Evolutionary conservation across 1,140 invertebrate genomes (phyloP).

Genomic region (Caenorhabditis latens): DNA sequence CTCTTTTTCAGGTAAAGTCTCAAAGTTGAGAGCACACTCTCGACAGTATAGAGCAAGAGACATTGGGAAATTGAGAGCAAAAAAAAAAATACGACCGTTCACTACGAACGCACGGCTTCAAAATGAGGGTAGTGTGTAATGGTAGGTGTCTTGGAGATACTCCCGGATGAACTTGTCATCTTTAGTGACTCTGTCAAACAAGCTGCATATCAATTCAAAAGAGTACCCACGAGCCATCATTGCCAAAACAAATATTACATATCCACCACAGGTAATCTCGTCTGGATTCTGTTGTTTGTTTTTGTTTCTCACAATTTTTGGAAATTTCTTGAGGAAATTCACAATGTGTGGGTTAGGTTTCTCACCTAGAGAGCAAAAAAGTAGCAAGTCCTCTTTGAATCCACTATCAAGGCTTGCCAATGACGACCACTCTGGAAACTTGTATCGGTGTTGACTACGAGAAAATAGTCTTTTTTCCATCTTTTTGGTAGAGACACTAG

Average conservation of each 20-base stretch:
- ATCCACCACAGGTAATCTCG: background rate
- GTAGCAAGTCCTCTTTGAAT: background rate
- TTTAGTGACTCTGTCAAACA: background rate
- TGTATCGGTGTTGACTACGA: background rate
- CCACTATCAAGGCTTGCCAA: background rate
- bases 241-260: background rate
- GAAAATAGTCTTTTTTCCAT: background rate
- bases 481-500: no score
- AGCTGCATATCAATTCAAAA: background rate
- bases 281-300: background rate
- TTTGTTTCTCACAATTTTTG: background rate
- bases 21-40: background rate
- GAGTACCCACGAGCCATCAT: conserved; percentile 1
- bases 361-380: background rate
- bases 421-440: background rate
- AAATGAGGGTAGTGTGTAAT: background rate
- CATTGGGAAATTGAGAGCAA: background rate
- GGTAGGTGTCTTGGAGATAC: background rate
- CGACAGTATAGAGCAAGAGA: background rate
- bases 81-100: background rate
- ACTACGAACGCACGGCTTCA: background rate
- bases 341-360: background rate
- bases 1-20: background rate
- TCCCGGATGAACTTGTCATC: background rate
- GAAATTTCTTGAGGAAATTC: background rate